Base-by-base conservation (phyloP, 2,888 invertebrate genomes). In the Schizotus pectinicornis region DNA sequence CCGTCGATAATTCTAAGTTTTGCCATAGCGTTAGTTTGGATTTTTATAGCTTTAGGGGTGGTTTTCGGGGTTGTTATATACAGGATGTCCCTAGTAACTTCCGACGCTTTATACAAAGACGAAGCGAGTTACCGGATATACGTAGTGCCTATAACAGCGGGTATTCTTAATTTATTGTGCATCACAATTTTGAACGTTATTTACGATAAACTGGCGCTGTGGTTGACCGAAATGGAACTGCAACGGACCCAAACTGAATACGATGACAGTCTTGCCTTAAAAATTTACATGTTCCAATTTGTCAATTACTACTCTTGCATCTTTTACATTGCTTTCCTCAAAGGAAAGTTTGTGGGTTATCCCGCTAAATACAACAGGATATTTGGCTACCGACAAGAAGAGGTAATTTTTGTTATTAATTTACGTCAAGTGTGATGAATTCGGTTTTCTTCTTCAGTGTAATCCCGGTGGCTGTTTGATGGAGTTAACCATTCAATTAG, bases 261-360 rank as follows among this genome's bases (percentile, higher is more conserved):
- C 75, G 94, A 94, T 68, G 92, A 93, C 73, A 91, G 91, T 73
- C 83, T 93, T 50, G 91, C 94, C 1, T 80, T 94, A 65, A 95
- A 95, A 80, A 89, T 94, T 73, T 94, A 93, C 78, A 80, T 92
- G 64, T 89, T 94, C 65, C 92, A 94, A 80, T 94, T 94, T 78
- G 89, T 94, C 67, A 95, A 95, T 80, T 94, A 90, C 78, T 95
- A 94, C 77, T 88, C 92, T 1, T 92, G 91, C 13, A 88, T 94
- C 61, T 91, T 94, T 81, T 95, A 94, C 76, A 91, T 94, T 60
- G 89, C 88, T 8, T 90, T 90, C 72, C 78, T 90, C 53, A 89
- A 90, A 74, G 89, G 88, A 32, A 91, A 92, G 75, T 90, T 92
- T 73, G 86, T 90, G 30, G 92, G 92, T 1, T 87, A 89, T 77